A percentile compares a stretch with the other conserved stretches of the same genome.
These are phyloP conservation scores for Pristionchus arcanus DNA, from an alignment of 2,888 invertebrate genomes.

Conservation along the genomic window DNA sequence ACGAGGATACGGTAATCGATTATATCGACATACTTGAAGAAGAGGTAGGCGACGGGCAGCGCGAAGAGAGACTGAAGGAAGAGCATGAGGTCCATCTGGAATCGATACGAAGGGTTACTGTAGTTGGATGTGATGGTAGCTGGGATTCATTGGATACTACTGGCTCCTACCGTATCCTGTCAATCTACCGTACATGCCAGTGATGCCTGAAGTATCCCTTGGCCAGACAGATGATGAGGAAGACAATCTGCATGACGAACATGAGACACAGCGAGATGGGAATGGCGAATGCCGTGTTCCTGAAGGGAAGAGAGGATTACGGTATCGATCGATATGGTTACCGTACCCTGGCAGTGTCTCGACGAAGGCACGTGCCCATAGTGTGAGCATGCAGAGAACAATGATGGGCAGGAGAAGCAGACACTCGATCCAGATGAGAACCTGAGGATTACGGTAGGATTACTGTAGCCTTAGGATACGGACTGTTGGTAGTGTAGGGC, in stretches of 20 bases:
- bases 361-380: neutral
- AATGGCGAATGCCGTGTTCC: conserved; percentile 6
- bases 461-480: neutral
- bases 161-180: neutral
- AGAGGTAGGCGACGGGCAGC: conserved; percentile 40
- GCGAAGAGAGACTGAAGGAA: conserved; percentile 2
- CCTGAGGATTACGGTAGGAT: neutral
- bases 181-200: neutral
- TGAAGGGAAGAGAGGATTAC: neutral
- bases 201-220: neutral
- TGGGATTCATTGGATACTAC: neutral
- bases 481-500: neutral
- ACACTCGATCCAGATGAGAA: conserved; percentile 10
- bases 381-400: neutral
- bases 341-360: conserved; percentile 26
- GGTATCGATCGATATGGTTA: neutral
- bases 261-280: conserved; percentile 3
- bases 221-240: conserved; percentile 19
- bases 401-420: conserved; percentile 5
- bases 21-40: conserved; percentile 5
- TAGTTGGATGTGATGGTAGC: neutral
- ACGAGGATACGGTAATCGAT: too few species aligned
- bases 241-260: conserved; percentile 25
- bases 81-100: conserved; percentile 14
- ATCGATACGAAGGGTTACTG: neutral